These are phyloP conservation scores for Pardosa pseudoannulata DNA, from an alignment of 2,888 invertebrate genomes.

Conservation along the genomic window DNA sequence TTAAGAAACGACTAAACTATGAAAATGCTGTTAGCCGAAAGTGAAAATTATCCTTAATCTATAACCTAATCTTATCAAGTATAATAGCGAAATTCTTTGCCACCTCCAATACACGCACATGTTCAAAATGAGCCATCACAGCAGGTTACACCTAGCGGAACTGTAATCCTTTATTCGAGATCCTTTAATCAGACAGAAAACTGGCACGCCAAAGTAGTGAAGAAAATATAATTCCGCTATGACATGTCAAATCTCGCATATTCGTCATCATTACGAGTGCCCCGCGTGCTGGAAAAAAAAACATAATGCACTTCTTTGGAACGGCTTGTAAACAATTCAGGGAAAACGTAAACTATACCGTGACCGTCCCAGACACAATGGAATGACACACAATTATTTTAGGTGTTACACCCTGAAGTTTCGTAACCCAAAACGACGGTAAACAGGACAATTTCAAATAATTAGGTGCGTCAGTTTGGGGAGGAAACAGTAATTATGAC, in stretches of 20 bases:
- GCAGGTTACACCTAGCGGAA: not conserved
- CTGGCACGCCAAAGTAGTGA: not conserved
- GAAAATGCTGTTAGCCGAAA: too few species aligned
- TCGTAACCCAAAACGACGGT: not conserved
- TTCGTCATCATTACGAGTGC: not conserved
- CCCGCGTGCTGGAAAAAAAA: not conserved
- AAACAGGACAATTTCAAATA: not conserved
- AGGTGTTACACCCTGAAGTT: not conserved
- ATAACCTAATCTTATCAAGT: too few species aligned
- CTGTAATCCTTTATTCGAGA: not conserved
- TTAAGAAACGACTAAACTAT: too few species aligned
- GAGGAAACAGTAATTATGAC: too few species aligned
- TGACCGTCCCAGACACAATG: not conserved
- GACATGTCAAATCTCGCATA: not conserved
- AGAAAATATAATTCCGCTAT: not conserved
- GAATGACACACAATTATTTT: not conserved
- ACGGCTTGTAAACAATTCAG: not conserved
- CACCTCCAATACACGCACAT: too few species aligned
- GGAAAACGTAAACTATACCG: not conserved
- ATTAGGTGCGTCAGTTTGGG: not conserved
- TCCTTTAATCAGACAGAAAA: not conserved
- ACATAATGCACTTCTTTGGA: not conserved
- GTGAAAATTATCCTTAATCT: too few species aligned
- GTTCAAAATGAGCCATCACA: too few species aligned
- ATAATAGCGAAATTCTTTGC: too few species aligned